Evolutionary conservation across 2,113 vertebrate genomes (phyloP).

Genomic region (Odontophorus gujanensis): DNA sequence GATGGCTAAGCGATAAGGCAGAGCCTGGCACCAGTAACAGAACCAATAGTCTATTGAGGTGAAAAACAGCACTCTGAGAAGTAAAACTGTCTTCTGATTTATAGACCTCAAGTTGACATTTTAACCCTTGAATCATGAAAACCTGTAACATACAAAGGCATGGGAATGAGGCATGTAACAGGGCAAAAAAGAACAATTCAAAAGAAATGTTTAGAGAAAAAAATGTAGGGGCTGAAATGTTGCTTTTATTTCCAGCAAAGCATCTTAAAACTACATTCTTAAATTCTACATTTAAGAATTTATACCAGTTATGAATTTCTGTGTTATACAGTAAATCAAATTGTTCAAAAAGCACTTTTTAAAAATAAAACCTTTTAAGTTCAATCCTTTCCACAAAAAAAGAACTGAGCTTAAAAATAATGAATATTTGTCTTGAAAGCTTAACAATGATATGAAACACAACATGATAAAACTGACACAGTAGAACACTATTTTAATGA

Average conservation of each 20-base stretch:
- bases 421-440: conserved; percentile 7
- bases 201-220: neutral
- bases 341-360: neutral
- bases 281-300: neutral
- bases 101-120: conserved; percentile 55
- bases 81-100: conserved; percentile 77
- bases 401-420: neutral
- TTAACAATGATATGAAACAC: neutral
- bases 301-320: neutral
- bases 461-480: neutral
- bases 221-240: neutral
- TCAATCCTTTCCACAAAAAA: neutral
- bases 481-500: neutral
- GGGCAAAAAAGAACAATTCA: neutral
- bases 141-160: conserved; percentile 15
- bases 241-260: neutral
- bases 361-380: neutral
- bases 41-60: conserved; percentile 79
- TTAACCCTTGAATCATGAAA: conserved; percentile 56
- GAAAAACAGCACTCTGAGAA: conserved; percentile 76
- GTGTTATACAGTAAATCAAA: neutral
- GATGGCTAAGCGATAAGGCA: conserved; percentile 84
- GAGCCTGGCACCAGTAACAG: conserved; percentile 83
- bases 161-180: neutral
- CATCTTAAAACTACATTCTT: neutral